A percentile compares a stretch with the other conserved stretches of the same genome.
phyloP scores from a whole-genome alignment of 2,113 vertebrate genomes.

The Cottus gobio region DNA sequence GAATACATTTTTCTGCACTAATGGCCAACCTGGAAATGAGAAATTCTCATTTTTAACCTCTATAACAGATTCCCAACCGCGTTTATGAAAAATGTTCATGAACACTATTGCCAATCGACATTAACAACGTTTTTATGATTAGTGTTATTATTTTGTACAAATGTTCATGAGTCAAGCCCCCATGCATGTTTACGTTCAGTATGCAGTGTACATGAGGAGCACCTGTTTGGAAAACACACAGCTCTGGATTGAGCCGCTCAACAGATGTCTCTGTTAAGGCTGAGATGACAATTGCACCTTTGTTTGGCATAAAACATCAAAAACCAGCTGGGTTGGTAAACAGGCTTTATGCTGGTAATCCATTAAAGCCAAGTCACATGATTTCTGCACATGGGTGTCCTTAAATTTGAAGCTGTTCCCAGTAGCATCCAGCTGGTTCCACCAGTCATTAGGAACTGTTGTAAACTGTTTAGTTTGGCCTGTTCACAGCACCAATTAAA shows the following conservation, averaged over 20 bases:
- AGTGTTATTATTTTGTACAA: too few species aligned
- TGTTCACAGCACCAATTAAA: neutral
- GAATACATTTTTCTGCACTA: too few species aligned
- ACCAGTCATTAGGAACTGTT: too few species aligned
- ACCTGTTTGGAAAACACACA: neutral
- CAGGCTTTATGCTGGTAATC: constrained; percentile 5
- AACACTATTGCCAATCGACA: neutral
- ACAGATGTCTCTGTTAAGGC: neutral
- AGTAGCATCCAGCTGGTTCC: neutral
- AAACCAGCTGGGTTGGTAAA: constrained; percentile 1
- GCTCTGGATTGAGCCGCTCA: neutral
- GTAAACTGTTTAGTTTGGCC: too few species aligned
- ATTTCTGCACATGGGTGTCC: neutral
- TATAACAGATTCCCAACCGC: neutral
- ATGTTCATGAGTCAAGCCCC: neutral
- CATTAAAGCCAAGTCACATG: constrained; percentile 3
- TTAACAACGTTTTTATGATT: neutral
- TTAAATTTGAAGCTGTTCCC: neutral
- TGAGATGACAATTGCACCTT: constrained; percentile 1
- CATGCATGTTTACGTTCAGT: neutral
- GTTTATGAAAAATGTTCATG: neutral
- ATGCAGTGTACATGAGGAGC: neutral
- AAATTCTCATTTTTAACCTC: neutral
- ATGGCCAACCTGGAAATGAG: too few species aligned
- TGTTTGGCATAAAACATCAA: constrained; percentile 18